phyloP scores from a whole-genome alignment of 37 sponge, comb jelly and placozoan species.

The Spongia lamella region DNA sequence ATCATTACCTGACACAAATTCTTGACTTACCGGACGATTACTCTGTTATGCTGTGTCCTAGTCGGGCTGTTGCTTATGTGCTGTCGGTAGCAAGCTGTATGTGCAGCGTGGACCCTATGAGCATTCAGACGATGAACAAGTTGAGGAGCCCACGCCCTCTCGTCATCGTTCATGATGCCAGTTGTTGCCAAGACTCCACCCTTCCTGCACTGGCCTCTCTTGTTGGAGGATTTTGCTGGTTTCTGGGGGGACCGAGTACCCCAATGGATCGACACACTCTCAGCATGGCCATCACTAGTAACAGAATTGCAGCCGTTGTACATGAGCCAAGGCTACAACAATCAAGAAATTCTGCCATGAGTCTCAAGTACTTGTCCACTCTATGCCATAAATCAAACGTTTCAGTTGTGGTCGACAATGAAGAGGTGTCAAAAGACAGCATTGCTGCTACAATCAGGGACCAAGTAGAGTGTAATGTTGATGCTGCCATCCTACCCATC shows the following conservation, averaged over 20 bases:
- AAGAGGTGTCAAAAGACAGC: background rate
- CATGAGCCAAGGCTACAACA: slow-evolving; percentile 20
- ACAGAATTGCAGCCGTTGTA: slow-evolving; percentile 34
- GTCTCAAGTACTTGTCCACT: slow-evolving; percentile 1
- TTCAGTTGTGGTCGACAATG: slow-evolving; percentile 21
- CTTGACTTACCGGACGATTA: slow-evolving; percentile 14
- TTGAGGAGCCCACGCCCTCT: slow-evolving; percentile 7
- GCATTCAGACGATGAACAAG: slow-evolving; percentile 6
- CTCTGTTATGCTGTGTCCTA: slow-evolving; percentile 22
- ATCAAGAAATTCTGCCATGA: background rate
- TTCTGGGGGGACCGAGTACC: slow-evolving; percentile 13
- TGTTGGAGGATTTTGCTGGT: slow-evolving; percentile 31
- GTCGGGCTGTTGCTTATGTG: slow-evolving; percentile 27
- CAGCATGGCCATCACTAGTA: slow-evolving; percentile 10
- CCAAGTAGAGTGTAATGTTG: slow-evolving; percentile 11
- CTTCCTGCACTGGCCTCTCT: slow-evolving; percentile 13
- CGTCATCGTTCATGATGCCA: slow-evolving; percentile 31
- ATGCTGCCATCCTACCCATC: slow-evolving; percentile 15
- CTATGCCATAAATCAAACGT: slow-evolving; percentile 11
- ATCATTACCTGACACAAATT: slow-evolving; percentile 10
- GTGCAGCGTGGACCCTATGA: slow-evolving; percentile 9
- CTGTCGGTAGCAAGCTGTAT: slow-evolving; percentile 23
- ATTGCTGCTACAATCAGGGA: slow-evolving; percentile 15
- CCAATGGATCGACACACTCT: slow-evolving; percentile 40
- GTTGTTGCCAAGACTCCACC: slow-evolving; percentile 7